A percentile compares a stretch with the other conserved stretches of the same genome.
These are phyloP conservation scores for Spilosoma lubricipeda DNA, from an alignment of 2,888 invertebrate genomes.

Conservation along the genomic window DNA sequence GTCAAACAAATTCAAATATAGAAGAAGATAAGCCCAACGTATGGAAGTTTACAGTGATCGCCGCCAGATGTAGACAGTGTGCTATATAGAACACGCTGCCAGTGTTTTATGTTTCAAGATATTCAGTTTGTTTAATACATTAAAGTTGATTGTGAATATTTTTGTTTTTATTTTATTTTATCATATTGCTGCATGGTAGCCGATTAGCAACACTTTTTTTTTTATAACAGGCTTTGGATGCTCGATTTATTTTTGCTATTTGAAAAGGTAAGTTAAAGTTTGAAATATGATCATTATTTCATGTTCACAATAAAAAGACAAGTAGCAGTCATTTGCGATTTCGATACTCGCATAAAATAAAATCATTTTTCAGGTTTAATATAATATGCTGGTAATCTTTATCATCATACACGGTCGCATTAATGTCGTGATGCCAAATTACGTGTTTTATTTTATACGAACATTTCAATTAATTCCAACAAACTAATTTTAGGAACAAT, in stretches of 20 bases:
- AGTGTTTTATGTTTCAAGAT: constrained; percentile 69
- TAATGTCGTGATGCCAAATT: no score
- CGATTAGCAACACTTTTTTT: constrained; percentile 37
- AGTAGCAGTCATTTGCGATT: neutral
- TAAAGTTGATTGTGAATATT: constrained; percentile 78
- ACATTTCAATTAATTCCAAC: no score
- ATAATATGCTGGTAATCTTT: neutral
- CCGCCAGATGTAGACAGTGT: constrained; percentile 70
- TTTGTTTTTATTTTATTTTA: constrained; percentile 74
- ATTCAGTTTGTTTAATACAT: constrained; percentile 74
- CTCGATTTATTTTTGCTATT: constrained; percentile 20
- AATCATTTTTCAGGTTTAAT: neutral
- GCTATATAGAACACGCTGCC: constrained; percentile 68
- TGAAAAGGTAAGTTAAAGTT: constrained; percentile 37
- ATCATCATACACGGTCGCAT: no score
- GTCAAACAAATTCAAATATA: constrained; percentile 82
- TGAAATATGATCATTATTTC: neutral
- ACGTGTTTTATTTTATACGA: no score
- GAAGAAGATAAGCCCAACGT: constrained; percentile 70
- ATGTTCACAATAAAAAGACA: neutral
- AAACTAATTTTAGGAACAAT: neutral
- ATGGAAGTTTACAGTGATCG: constrained; percentile 55
- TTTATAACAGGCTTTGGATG: constrained; percentile 36
- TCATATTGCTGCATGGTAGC: constrained; percentile 78
- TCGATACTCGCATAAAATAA: neutral